Conservation (phyloP, 2,888 invertebrate species). For the Trissolcus japonicus region DNA sequence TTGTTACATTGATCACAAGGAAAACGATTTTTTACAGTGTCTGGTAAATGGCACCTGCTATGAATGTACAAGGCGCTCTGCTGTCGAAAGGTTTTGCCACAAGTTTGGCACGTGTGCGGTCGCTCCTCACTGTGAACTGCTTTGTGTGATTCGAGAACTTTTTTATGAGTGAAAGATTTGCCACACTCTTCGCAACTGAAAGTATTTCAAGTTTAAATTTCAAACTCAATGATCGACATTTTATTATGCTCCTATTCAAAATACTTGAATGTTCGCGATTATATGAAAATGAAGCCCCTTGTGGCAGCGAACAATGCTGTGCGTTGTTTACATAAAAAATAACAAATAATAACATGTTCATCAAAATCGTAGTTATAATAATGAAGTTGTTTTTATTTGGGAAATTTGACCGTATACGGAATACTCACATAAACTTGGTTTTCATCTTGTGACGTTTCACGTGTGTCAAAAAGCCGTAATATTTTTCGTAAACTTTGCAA, state of each 20-base stretch:
- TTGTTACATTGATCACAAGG: constrained; percentile 81
- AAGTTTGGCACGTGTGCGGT: constrained; percentile 78
- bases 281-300: too few species aligned
- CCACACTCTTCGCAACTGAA: constrained; percentile 78
- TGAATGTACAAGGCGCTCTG: constrained; percentile 79
- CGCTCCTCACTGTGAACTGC: constrained; percentile 77
- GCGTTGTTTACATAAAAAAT: too few species aligned
- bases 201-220: background rate
- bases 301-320: too few species aligned
- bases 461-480: constrained; percentile 81
- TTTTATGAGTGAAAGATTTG: constrained; percentile 78
- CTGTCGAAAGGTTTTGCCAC: constrained; percentile 79
- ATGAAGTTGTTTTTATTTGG: too few species aligned
- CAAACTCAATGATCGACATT: too few species aligned
- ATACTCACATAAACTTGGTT: constrained; percentile 78
- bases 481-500: constrained; percentile 80
- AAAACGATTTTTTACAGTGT: constrained; percentile 79
- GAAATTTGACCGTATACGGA: too few species aligned
- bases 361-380: too few species aligned
- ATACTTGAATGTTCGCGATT: too few species aligned
- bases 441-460: constrained; percentile 81
- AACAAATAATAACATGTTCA: too few species aligned
- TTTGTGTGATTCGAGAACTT: constrained; percentile 77
- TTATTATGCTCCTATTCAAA: too few species aligned
- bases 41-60: constrained; percentile 79